phyloP scores from a whole-genome alignment of 1,140 invertebrate genomes.

The Mercenaria mercenaria region DNA sequence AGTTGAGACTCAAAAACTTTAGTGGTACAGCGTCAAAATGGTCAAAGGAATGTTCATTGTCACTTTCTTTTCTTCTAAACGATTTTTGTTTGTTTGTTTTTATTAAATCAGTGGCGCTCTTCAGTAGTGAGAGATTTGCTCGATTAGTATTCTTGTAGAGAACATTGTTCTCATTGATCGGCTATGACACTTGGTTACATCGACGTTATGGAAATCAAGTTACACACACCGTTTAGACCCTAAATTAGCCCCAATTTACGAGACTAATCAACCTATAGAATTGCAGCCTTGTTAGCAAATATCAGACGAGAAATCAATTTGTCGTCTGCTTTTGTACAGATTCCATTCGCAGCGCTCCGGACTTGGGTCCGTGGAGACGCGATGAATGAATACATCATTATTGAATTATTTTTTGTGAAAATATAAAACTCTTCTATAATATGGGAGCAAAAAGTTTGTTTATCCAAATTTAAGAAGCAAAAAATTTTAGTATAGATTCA shows the following conservation, averaged over 20 bases:
- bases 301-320: constrained; percentile 61
- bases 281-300: constrained; percentile 50
- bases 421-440: too few relatives aligned
- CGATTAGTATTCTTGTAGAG: constrained; percentile 26
- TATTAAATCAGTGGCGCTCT: constrained; percentile 34
- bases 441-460: too few relatives aligned
- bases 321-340: constrained; percentile 42
- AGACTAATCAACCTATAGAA: constrained; percentile 64
- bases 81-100: too few relatives aligned
- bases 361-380: constrained; percentile 24
- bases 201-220: constrained; percentile 60
- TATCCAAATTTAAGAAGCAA: too few relatives aligned
- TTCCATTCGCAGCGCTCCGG: background rate
- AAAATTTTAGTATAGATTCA: too few relatives aligned
- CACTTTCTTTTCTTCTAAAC: too few relatives aligned
- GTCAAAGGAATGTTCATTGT: too few relatives aligned
- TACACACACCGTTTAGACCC: constrained; percentile 68
- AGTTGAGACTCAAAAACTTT: too few relatives aligned
- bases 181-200: constrained; percentile 45
- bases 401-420: background rate
- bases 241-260: constrained; percentile 78
- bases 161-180: constrained; percentile 4
- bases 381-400: constrained; percentile 56
- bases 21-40: too few relatives aligned
- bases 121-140: constrained; percentile 21